phyloP scores from a whole-genome alignment of 2,113 vertebrate genomes.

The Oxyruncus cristatus region DNA sequence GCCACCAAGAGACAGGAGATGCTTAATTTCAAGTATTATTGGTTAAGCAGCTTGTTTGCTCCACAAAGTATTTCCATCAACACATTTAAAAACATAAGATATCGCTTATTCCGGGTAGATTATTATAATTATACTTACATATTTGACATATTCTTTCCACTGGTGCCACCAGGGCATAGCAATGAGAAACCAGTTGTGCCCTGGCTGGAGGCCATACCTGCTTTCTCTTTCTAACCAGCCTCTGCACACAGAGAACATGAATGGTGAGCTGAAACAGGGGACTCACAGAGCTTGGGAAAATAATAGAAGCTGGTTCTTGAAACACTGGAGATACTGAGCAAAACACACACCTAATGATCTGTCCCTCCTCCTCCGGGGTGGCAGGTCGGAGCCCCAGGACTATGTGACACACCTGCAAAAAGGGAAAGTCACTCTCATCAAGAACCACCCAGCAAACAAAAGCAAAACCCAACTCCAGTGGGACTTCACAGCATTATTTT shows the following conservation, averaged over 20 bases:
- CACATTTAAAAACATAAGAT: background rate
- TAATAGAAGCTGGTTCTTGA: background rate
- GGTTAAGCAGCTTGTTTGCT: background rate
- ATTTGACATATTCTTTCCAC: constrained; percentile 98
- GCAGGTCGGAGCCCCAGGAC: constrained; percentile 93
- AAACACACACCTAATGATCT: constrained; percentile 89
- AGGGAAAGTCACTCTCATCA: background rate
- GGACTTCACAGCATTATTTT: background rate
- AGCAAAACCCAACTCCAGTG: background rate
- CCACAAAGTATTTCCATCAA: background rate
- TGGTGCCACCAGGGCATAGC: constrained; percentile 98
- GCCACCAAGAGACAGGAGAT: background rate
- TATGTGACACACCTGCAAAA: constrained; percentile 92
- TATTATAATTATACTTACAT: constrained; percentile 80
- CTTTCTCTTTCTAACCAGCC: constrained; percentile 97
- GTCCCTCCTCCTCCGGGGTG: constrained; percentile 93
- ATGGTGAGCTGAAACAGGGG: background rate
- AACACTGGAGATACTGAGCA: background rate
- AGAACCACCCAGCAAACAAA: background rate
- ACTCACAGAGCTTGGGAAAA: background rate
- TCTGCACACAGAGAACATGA: constrained; percentile 64
- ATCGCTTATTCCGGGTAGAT: background rate
- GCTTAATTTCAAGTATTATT: background rate
- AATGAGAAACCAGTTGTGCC: constrained; percentile 98
- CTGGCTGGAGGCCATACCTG: constrained; percentile 90